Base-by-base conservation (phyloP, 2,797 vertebrate species). In the Malacoctenus gilli region DNA sequence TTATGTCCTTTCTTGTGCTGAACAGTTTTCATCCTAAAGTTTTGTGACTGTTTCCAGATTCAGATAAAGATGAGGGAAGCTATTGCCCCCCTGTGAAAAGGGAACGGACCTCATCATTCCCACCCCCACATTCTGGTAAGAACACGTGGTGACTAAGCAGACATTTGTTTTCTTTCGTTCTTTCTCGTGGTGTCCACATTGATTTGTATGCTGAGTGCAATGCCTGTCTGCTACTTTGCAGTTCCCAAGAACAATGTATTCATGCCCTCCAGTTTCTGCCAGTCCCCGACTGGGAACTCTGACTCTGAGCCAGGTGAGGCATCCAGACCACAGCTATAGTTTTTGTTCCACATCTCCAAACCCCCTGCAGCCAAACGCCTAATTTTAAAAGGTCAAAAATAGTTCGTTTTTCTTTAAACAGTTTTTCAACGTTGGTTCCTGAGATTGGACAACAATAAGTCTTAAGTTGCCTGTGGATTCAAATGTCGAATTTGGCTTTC, bases 241-340 rank as follows among this genome's bases (percentile, higher is more conserved):
- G 95, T 94, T 89, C 92, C 95, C 80, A 97, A 97, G 92, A 96
- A 95, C 93, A 98, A 96, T 91, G 95, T 98, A 75, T 97, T 97
- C 86, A 96, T 97, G 95, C 95, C 95, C 76, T 95, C 95, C 70
- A 95, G 92, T 91, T 95, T 98, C 91, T 96, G 94, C 78, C 95
- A 97, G 85, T 94, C 95, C 63, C 95, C 95, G 30, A 89, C 95
- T 69, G 95, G 94, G 85, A 96, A 96, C 89, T 96, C 95, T 42
- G 95, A 98, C 86, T 98, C 95, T 5, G 96, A 96, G 77, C 94
- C 94, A 92, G 95, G 96, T 97, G 80, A 92, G 88, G 28, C 53
- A 55, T 69, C 59, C 7, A n/a, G n/a, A n/a, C 54, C 39, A 75
- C 41, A 30, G 40, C 50, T 23, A 13, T 47, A 70, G 19, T 16